phyloP scores from a whole-genome alignment of 2,797 vertebrate species.

The Rhynchotus rufescens region DNA sequence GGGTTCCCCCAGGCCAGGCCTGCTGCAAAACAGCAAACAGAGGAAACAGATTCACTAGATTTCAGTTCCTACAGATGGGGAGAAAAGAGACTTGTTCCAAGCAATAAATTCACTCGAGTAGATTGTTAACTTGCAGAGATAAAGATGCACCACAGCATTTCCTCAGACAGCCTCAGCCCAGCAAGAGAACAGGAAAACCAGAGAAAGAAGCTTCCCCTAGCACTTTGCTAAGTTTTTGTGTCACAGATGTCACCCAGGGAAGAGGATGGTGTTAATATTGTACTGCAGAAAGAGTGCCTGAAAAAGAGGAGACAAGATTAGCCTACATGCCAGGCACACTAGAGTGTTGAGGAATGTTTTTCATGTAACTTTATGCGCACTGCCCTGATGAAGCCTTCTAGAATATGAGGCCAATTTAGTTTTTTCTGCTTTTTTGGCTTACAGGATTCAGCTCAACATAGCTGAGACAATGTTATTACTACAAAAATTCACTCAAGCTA shows the following conservation, averaged over 20 bases:
- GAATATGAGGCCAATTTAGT: background rate
- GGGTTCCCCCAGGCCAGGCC: conserved; percentile 96
- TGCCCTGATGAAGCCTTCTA: background rate
- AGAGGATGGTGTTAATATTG: background rate
- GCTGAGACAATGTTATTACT: background rate
- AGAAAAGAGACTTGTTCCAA: conserved; percentile 61
- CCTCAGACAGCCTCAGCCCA: background rate
- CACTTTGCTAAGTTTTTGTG: background rate
- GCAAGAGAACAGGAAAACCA: background rate
- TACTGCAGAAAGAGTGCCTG: background rate
- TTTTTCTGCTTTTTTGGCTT: background rate
- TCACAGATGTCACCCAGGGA: background rate
- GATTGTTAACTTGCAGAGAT: conserved; percentile 85
- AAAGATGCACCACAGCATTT: background rate
- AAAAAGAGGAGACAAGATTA: background rate
- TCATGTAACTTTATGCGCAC: rapidly evolving
- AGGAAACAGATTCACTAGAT: conserved; percentile 59
- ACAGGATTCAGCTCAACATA: background rate
- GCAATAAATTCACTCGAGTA: conserved; percentile 66
- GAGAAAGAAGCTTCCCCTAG: background rate
- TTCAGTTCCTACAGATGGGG: conserved; percentile 1
- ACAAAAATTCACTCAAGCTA: background rate
- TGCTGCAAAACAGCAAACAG: conserved; percentile 86
- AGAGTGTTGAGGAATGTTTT: background rate
- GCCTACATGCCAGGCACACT: background rate